Evolutionary conservation across 1,140 invertebrate species (phyloP), one percentile per base, ranked within the genome.

Genomic region (Brachionus angularis): DNA sequence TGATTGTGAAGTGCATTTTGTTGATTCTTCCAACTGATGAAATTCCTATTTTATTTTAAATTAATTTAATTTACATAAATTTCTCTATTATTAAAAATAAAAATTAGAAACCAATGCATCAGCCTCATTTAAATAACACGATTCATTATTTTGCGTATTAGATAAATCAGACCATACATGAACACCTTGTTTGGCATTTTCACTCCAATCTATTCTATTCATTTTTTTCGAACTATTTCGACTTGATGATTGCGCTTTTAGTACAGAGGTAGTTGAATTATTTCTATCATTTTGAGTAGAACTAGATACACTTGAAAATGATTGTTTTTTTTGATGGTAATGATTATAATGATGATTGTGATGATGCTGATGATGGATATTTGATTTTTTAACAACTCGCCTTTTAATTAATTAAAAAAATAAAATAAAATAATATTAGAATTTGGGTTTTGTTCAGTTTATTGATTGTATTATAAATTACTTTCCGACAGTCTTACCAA

Each of bases 31-130:
- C 14, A 58, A 39, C 36, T 39, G 18, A 27, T 58, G 53, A 39
- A 58, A 36, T 7, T 58, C 33, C 52, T 55, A n/a, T n/a, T n/a
- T n/a, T n/a, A n/a, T n/a, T 55, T 55, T 29, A 33, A 55, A 52
- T 16, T 18, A 14, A 1, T 52, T 29, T n/a, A 10, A 29, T 23
- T 23, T 49, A 21, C 1, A 21, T n/a, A n/a, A n/a, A n/a, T n/a
- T 23, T 25, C 18, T 25, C 31, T 52, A n/a, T 14, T 1, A 50
- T 7, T 2, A 50, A 52, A 10, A 1, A 18, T 8, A 55, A 33
- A 33, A 27, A 27, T 25, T 33, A 21, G 4, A 16, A 16, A 55
- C 52, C 10, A 58, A 14, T 2, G 31, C 27, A 67, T 67, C 47
- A 23, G 8, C n/a, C 16, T 67, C 39, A 12, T 14, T 47, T 23